Evolutionary conservation across 2,113 vertebrate genomes (phyloP).

Genomic region (Sula dactylatra): DNA sequence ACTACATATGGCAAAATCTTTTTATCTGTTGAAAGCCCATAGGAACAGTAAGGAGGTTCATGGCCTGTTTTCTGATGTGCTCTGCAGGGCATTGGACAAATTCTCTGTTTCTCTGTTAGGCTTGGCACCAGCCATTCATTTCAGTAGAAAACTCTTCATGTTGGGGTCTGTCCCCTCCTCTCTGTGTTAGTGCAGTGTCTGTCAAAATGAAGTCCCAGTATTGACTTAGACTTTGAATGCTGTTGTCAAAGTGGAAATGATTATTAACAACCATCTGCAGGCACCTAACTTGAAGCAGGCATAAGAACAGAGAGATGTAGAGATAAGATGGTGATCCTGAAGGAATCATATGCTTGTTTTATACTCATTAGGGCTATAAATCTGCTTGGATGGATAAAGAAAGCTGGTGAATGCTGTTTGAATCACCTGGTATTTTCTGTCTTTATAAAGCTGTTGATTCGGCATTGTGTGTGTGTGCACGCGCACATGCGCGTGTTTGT

Average conservation of each 20-base stretch:
- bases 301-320: background rate
- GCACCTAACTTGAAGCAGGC: background rate
- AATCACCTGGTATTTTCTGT: background rate
- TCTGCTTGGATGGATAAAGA: background rate
- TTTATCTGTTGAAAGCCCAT: background rate
- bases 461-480: background rate
- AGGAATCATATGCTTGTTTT: background rate
- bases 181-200: background rate
- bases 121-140: background rate
- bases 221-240: background rate
- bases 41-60: background rate
- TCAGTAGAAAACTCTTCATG: background rate
- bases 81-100: background rate
- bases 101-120: background rate
- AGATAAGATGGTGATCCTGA: background rate
- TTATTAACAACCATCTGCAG: background rate
- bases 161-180: background rate
- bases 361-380: background rate
- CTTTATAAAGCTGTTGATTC: background rate
- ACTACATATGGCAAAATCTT: background rate
- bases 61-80: background rate
- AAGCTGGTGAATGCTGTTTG: background rate
- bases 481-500: accelerated
- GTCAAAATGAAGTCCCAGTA: background rate
- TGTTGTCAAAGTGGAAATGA: background rate